Evolutionary conservation across 1,140 invertebrate species (phyloP).

Genomic region (Gryon sp.): DNA sequence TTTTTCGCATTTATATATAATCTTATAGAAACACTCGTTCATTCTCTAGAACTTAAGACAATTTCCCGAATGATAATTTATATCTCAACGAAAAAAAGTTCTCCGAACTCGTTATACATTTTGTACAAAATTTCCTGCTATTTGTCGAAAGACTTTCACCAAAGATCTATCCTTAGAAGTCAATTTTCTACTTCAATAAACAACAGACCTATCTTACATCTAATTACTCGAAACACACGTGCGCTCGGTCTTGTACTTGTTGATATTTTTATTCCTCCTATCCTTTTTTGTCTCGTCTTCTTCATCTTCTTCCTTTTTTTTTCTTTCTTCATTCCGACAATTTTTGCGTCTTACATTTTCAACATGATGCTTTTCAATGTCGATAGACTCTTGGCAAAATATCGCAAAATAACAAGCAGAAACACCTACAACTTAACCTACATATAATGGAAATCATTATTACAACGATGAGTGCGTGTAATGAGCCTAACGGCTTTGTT

Average conservation of each 20-base stretch:
- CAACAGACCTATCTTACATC: conserved; percentile 32
- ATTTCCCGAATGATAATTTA: too few relatives aligned
- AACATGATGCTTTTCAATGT: too few relatives aligned
- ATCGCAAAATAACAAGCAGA: conserved; percentile 51
- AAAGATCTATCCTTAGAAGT: conserved; percentile 21
- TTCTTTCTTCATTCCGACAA: too few relatives aligned
- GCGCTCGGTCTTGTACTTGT: conserved; percentile 11
- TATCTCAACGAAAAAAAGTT: too few relatives aligned
- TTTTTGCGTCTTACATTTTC: conserved; percentile 14
- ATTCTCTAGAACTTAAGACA: too few relatives aligned
- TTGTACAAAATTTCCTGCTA: not conserved
- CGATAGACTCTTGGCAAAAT: too few relatives aligned
- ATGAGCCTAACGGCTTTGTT: conserved; percentile 64
- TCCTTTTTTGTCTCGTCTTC: too few relatives aligned
- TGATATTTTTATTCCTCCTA: conserved; percentile 4
- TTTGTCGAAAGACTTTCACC: conserved; percentile 15
- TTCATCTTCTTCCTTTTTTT: too few relatives aligned
- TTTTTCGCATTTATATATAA: too few relatives aligned
- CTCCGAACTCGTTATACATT: not conserved
- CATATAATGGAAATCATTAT: conserved; percentile 63
- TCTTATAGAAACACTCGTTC: too few relatives aligned
- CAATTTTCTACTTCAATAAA: conserved; percentile 35
- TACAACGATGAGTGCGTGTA: conserved; percentile 56
- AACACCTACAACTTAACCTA: conserved; percentile 62
- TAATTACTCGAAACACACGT: conserved; percentile 40